These are phyloP conservation scores for Dendroctonus ponderosae DNA, from an alignment of 1,140 invertebrate species.

Conservation along the genomic window DNA sequence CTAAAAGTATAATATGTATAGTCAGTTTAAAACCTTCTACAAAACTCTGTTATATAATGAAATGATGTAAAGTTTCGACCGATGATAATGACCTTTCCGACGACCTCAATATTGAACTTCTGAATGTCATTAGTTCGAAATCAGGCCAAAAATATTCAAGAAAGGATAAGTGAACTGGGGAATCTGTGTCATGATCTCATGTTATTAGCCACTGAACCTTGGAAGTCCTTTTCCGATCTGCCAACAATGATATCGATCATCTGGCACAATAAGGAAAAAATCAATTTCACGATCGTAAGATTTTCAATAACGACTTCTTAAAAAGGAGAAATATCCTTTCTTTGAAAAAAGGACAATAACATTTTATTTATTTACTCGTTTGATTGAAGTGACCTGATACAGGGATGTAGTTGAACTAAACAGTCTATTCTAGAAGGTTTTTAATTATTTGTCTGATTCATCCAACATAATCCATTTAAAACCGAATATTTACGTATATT, in stretches of 20 bases:
- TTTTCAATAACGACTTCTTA: constrained; percentile 32
- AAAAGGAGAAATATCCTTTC: constrained; percentile 30
- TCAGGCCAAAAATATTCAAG: constrained; percentile 24
- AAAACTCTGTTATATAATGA: neutral
- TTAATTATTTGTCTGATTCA: no score
- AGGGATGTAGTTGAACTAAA: no score
- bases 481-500: no score
- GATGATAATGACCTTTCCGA: neutral
- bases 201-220: constrained; percentile 10
- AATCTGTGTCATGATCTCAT: constrained; percentile 26
- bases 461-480: no score
- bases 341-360: constrained; percentile 18
- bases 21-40: no score
- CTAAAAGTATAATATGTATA: no score
- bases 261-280: constrained; percentile 28
- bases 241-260: constrained; percentile 18
- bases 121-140: neutral
- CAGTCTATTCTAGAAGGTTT: no score
- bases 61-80: neutral
- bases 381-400: no score
- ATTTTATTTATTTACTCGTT: constrained; percentile 15
- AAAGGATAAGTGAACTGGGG: constrained; percentile 1
- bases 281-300: constrained; percentile 26
- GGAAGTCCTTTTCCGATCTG: constrained; percentile 1
- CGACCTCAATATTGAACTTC: constrained; percentile 14